These are phyloP conservation scores for Lepus oiostolus DNA, from an alignment of 2,797 vertebrate species.

Conservation along the genomic window DNA sequence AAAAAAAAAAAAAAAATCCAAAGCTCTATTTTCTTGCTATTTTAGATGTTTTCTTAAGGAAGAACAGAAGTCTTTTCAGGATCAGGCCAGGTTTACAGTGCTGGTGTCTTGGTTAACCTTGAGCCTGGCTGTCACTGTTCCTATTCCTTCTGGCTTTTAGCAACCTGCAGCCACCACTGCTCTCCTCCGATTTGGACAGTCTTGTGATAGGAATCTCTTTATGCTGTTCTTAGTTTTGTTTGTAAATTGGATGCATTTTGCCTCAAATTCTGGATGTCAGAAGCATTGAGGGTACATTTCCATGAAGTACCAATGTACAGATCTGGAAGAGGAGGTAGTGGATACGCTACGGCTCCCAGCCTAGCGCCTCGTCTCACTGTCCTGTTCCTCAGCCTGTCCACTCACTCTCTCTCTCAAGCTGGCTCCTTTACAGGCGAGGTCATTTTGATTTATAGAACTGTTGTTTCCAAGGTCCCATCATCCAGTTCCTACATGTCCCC, in stretches of 20 bases:
- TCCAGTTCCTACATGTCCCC: neutral
- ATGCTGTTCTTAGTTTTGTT: neutral
- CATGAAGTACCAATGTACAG: neutral
- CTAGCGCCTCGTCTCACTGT: neutral
- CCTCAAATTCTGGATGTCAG: neutral
- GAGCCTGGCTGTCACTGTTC: neutral
- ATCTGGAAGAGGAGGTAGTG: neutral
- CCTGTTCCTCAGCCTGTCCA: neutral
- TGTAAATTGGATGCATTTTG: neutral
- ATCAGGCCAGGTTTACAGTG: neutral
- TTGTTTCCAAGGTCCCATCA: neutral
- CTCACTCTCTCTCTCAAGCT: neutral
- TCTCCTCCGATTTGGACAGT: too few relatives aligned
- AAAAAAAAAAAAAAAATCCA: neutral
- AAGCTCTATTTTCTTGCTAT: neutral
- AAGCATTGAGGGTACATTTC: neutral
- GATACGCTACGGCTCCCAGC: neutral
- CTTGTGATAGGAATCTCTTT: neutral
- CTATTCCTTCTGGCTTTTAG: neutral
- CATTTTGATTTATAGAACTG: neutral
- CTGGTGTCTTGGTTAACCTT: neutral
- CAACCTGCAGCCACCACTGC: neutral
- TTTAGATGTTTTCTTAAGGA: neutral
- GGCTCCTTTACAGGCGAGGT: neutral
- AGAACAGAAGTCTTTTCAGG: neutral